Percentiles rank a stretch among this genome's conserved stretches.
These are phyloP conservation scores for Crotalus helleri DNA, from an alignment of 2,113 vertebrate species.

Conservation along the genomic window DNA sequence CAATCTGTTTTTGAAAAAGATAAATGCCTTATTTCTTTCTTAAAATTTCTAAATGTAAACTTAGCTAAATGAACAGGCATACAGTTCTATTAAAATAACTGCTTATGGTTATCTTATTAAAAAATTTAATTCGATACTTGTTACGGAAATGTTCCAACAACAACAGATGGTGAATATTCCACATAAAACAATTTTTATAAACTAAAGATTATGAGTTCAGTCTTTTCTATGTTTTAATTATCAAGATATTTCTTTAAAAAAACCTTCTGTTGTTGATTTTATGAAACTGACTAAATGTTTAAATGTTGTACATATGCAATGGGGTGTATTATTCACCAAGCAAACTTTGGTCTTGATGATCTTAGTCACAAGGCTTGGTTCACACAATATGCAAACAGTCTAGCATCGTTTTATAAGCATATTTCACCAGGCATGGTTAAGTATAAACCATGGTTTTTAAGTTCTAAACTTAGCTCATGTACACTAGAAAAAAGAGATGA, in stretches of 20 bases:
- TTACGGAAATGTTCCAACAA: constrained; percentile 4
- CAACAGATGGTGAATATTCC: neutral
- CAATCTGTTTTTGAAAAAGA: constrained; percentile 14
- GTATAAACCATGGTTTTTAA: neutral
- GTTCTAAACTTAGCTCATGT: neutral
- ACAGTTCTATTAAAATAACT: constrained; percentile 1
- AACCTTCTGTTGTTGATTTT: neutral
- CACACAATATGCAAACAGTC: neutral
- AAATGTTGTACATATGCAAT: neutral
- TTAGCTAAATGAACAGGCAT: constrained; percentile 9
- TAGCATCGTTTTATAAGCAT: neutral
- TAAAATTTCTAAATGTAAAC: neutral
- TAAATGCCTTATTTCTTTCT: neutral
- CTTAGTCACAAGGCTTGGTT: neutral
- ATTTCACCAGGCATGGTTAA: neutral
- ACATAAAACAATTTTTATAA: neutral
- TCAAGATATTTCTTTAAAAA: neutral
- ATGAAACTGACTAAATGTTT: neutral
- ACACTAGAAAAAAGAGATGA: neutral
- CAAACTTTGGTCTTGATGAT: neutral
- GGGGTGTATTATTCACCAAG: neutral
- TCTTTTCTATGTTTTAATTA: neutral
- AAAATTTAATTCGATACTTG: constrained; percentile 19
- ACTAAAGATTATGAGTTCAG: neutral
- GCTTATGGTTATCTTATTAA: constrained; percentile 14